Base-by-base conservation (phyloP, 2,113 vertebrate genomes). In the Pomatostomus ruficeps region DNA sequence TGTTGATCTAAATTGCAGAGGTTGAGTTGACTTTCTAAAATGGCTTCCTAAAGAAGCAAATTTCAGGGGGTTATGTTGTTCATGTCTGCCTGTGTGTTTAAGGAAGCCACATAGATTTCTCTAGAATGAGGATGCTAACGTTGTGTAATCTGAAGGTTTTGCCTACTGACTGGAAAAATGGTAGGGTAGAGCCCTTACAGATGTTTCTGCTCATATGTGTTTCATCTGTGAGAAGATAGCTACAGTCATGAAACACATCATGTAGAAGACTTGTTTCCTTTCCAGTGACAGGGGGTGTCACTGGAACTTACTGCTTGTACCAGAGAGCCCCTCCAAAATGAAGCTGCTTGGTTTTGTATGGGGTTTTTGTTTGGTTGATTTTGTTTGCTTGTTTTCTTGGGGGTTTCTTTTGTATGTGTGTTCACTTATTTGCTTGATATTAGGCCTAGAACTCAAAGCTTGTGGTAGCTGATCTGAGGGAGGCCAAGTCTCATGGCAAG, bases 171-270 rank as follows among this genome's bases (percentile, higher is more conserved):
- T 58, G 23, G 18, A 57, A 36, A 43, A 65, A 35, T 28, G 14
- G 51, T 49, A 33, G 85, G 26, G 21, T 48, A 25, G 29, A 62
- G 35, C 24, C n/a, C 20, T 66, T 55, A 26, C 3, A 24, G 28
- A 21, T 28, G 6, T 54, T 77, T 61, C 38, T 68, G 54, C 19
- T 77, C 24, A 9, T 79, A 29, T 10, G 11, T 42, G 11, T 55
- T 79, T 84, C 23, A 66, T 36, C 48, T 62, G 8, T 59, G 40
- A 71, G 21, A 26, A 78, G 67, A 65, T 33, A 65, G 8, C 23
- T 46, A 25, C 29, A 40, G 29, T 49, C 38, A 14, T 15, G 9
- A 63, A 77, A 45, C 1, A 6, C 0, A 0, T 57, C 8, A 22
- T 63, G 72, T 43, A 49, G 21, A 57, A 57, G 25, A 49, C 26